phyloP scores from a whole-genome alignment of 23 tunicate species.

The Clavelina lepadiformis region DNA sequence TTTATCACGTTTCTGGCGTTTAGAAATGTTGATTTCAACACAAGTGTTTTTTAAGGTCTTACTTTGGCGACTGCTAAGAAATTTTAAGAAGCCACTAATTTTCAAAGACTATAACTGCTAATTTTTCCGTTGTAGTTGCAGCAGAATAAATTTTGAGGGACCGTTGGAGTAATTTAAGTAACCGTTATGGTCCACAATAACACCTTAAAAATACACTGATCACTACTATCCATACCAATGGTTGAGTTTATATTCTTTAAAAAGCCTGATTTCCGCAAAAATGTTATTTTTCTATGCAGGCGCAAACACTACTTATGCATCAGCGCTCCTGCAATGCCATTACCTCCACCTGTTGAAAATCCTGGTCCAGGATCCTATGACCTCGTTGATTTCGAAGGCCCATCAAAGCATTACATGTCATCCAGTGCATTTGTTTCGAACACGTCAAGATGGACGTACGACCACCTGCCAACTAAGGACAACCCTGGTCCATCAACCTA shows the following conservation, averaged over 20 bases:
- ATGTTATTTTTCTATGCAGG: too few relatives aligned
- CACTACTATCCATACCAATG: too few relatives aligned
- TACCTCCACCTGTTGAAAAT: slow-evolving; percentile 61
- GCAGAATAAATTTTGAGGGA: too few relatives aligned
- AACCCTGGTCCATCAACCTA: slow-evolving; percentile 90
- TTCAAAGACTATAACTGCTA: too few relatives aligned
- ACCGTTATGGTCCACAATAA: too few relatives aligned
- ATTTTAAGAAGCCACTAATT: too few relatives aligned
- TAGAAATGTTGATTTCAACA: neutral
- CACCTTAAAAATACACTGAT: too few relatives aligned
- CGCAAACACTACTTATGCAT: slow-evolving; percentile 87
- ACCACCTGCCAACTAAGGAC: slow-evolving; percentile 46
- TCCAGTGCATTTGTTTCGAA: slow-evolving; percentile 94
- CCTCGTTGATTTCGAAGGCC: slow-evolving; percentile 75
- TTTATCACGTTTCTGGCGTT: neutral
- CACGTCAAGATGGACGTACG: slow-evolving; percentile 80
- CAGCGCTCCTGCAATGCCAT: slow-evolving; percentile 86
- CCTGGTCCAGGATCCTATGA: slow-evolving; percentile 91
- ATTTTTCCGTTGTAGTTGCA: too few relatives aligned
- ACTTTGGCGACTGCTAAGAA: too few relatives aligned
- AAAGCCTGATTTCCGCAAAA: too few relatives aligned
- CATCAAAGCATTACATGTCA: slow-evolving; percentile 82
- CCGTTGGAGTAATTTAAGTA: too few relatives aligned
- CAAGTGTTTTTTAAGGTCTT: neutral
- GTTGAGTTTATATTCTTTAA: too few relatives aligned